A percentile compares a stretch with the other conserved stretches of the same genome.
Evolutionary conservation across 1,140 invertebrate species (phyloP).

Genomic region (Arctopsyche grandis): DNA sequence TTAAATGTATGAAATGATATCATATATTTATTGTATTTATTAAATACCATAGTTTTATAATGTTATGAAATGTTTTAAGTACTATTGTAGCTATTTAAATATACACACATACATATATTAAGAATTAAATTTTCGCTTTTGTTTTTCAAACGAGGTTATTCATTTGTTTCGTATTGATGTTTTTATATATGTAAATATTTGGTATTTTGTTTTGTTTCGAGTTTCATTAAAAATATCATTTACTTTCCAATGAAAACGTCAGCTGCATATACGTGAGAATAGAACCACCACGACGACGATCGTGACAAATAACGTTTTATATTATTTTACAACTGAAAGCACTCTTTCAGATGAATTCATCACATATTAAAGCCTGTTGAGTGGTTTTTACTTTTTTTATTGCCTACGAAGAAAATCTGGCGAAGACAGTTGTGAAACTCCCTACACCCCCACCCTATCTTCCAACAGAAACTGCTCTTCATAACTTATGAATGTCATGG

Average conservation of each 20-base stretch:
- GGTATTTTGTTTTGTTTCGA: too few relatives aligned
- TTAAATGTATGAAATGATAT: too few relatives aligned
- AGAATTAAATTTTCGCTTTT: too few relatives aligned
- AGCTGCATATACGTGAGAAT: neutral
- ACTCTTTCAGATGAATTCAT: constrained; percentile 53
- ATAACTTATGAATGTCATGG: neutral
- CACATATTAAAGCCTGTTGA: constrained; percentile 50
- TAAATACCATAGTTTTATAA: too few relatives aligned
- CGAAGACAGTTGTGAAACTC: constrained; percentile 11
- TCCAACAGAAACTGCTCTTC: neutral
- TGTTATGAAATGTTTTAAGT: too few relatives aligned
- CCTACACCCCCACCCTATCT: too few relatives aligned
- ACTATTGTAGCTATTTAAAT: too few relatives aligned
- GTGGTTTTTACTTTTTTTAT: constrained; percentile 18
- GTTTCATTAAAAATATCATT: neutral
- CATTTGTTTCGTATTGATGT: too few relatives aligned
- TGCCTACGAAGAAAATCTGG: constrained; percentile 11
- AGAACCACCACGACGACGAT: neutral
- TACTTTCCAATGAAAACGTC: neutral
- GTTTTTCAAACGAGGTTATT: too few relatives aligned
- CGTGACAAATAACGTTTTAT: constrained; percentile 18
- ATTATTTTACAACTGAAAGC: constrained; percentile 52
- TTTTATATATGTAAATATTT: too few relatives aligned
- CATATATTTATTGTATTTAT: too few relatives aligned
- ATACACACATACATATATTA: too few relatives aligned